Conservation (phyloP, 2,888 invertebrate species). For the Agrenia bidenticulata region DNA sequence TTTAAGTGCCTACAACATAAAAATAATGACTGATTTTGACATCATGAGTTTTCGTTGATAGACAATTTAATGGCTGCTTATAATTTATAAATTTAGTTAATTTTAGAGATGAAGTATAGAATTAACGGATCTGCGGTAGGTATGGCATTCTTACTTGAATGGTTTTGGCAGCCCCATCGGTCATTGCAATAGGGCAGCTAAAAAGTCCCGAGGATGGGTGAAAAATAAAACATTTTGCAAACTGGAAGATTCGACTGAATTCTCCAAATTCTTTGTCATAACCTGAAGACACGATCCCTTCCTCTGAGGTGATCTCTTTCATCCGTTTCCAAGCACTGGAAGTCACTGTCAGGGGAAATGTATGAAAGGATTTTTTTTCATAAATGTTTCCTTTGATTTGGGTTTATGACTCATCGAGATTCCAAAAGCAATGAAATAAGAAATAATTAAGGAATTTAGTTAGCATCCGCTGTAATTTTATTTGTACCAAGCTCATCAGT, state of each 20-base stretch:
- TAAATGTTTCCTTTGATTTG: too few species aligned
- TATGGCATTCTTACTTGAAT: conserved; percentile 55
- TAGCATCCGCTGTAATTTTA: background rate
- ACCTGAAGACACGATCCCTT: conserved; percentile 60
- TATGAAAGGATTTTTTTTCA: conserved; percentile 7
- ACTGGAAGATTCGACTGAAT: conserved; percentile 58
- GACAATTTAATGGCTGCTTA: too few species aligned
- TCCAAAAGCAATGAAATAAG: background rate
- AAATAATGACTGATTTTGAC: too few species aligned
- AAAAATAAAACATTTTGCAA: conserved; percentile 60
- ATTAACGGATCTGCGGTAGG: too few species aligned
- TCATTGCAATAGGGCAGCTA: conserved; percentile 64
- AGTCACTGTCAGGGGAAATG: conserved; percentile 57
- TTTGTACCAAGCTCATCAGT: conserved; percentile 57
- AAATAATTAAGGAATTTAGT: background rate
- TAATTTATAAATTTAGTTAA: too few species aligned
- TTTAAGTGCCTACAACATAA: conserved; percentile 37
- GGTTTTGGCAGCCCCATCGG: conserved; percentile 63
- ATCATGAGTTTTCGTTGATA: background rate
- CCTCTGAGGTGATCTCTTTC: conserved; percentile 61
- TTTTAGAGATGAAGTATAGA: too few species aligned
- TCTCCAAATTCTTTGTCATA: conserved; percentile 57
- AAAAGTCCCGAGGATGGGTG: conserved; percentile 61
- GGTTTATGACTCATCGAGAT: conserved; percentile 3
- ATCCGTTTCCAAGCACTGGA: conserved; percentile 60